Base-by-base conservation (phyloP, 2,797 vertebrate species). In the Limnodromus scolopaceus region DNA sequence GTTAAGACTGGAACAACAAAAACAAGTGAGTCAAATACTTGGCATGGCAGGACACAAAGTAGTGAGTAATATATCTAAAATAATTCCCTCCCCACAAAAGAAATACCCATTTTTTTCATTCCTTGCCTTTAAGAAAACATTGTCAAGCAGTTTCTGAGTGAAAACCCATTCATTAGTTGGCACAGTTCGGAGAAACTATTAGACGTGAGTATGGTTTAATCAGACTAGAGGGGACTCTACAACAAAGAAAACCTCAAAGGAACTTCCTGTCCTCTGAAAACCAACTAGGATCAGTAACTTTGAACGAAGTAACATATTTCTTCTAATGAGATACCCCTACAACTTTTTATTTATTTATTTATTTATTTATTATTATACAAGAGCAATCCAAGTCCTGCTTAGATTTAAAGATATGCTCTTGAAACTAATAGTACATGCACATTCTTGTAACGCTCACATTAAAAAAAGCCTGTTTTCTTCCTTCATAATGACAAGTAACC, bases 11-110 rank as follows among this genome's bases (percentile, higher is more conserved):
- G 53, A 86, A 89, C 68, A 93, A 87, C 79, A 94, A 92, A 88
- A 96, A 76, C 76, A 89, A 87, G 49, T 75, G 70, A 95, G 77
- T 96, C 90, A 94, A 89, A 86, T 61, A 90, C 15, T 90, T 93
- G 85, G 87, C 68, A 85, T 22, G 68, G 83, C 60, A 74, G 68
- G 32, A 85, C 32, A 85, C 41, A 60, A 85, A 91, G n/a, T 41
- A 86, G 32, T 53, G 69, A 91, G 86, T 82, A 96, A 74, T 76
- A 57, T 5, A 32, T 57, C 53, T 70, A 74, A 77, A 89, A 87
- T 77, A 95, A 93, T 53, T 90, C 69, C 32, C 13, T 82, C 11
- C 16, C 41, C 58, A 53, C 57, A 72, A 72, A 91, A 94, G 53
- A 86, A 94, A 88, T 14, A 5, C 34, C 11, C 11, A 15, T 58